phyloP scores from a whole-genome alignment of 2,888 invertebrate genomes.

The Platerodrilus igneus region DNA sequence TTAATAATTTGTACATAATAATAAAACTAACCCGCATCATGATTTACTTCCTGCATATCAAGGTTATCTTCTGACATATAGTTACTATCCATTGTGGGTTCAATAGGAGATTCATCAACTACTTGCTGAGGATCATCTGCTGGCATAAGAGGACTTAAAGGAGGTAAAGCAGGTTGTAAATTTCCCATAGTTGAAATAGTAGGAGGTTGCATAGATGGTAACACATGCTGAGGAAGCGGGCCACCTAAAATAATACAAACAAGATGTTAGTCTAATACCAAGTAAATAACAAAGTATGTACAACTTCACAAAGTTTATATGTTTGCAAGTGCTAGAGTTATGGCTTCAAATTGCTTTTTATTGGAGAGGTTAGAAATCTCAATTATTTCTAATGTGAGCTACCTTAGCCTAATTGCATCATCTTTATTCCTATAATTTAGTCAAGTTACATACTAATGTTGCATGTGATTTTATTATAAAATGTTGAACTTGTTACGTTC shows the following conservation, averaged over 20 bases:
- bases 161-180: slow-evolving; percentile 34
- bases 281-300: no score
- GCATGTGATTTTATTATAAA: no score
- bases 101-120: slow-evolving; percentile 33
- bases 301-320: no score
- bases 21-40: slow-evolving; percentile 13
- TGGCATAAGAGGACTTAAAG: slow-evolving; percentile 29
- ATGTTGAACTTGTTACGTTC: no score
- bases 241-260: slow-evolving; percentile 10
- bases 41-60: slow-evolving; percentile 15
- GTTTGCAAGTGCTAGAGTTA: no score
- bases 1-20: neutral
- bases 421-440: no score
- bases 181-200: slow-evolving; percentile 30
- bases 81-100: slow-evolving; percentile 33
- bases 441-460: no score
- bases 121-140: slow-evolving; percentile 29
- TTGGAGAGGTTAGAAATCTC: no score
- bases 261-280: neutral
- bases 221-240: slow-evolving; percentile 33
- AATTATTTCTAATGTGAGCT: no score
- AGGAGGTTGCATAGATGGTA: slow-evolving; percentile 32
- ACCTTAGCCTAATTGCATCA: no score
- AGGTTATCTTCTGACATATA: slow-evolving; percentile 22
- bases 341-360: no score